These are phyloP conservation scores for Synergus umbraculus DNA, from an alignment of 2,888 invertebrate species.

Conservation along the genomic window DNA sequence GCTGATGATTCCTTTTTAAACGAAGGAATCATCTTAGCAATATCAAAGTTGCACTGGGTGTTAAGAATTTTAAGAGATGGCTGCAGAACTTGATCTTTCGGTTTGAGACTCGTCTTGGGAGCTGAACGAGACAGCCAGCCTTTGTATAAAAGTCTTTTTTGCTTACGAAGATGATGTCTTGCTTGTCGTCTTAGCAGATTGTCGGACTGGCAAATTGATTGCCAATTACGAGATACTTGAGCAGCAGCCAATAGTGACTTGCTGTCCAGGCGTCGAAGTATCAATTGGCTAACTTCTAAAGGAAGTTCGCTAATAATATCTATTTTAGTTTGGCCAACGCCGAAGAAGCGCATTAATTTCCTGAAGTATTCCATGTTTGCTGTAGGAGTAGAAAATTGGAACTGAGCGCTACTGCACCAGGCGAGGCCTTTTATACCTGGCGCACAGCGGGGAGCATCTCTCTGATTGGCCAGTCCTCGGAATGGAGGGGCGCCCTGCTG, in stretches of 20 bases:
- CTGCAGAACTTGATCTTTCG: background rate
- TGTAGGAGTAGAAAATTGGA: background rate
- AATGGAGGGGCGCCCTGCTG: too few relatives aligned
- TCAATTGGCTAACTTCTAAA: too few relatives aligned
- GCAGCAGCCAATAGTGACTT: too few relatives aligned
- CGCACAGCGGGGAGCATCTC: too few relatives aligned
- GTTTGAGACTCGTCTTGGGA: background rate
- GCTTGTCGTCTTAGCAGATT: background rate
- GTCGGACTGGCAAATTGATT: too few relatives aligned
- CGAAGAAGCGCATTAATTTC: background rate
- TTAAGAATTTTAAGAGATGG: background rate
- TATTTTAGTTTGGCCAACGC: background rate
- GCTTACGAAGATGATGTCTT: background rate
- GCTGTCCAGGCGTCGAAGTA: too few relatives aligned
- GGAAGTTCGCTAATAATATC: too few relatives aligned
- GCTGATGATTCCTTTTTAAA: background rate
- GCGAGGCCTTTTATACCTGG: too few relatives aligned
- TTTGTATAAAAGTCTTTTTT: background rate
- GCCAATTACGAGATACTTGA: too few relatives aligned
- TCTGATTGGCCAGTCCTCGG: too few relatives aligned
- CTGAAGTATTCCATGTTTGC: background rate
- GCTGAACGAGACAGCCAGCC: background rate
- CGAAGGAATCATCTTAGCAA: background rate
- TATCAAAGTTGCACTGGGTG: background rate
- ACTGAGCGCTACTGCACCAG: background rate